Base-by-base conservation (phyloP, 2,888 invertebrate species). In the Clusia tigrina region DNA sequence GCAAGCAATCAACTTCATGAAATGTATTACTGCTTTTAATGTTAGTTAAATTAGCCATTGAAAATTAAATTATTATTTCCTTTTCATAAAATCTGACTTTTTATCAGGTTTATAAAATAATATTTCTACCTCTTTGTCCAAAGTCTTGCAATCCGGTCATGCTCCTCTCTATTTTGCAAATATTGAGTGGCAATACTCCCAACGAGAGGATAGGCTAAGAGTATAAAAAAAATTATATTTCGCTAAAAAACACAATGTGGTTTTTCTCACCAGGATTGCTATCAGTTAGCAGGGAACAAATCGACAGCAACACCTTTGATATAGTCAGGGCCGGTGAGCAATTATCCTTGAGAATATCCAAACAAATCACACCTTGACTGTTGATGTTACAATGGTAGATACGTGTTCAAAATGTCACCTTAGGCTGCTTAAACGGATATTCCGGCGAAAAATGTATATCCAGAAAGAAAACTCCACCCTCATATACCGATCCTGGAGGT, bases 371-470 rank as follows among this genome's bases (percentile, higher is more conserved):
- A 65, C 98, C 98, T 86, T 97, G 96, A 83, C 95, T 96, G 88
- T 98, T 98, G 83, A 99, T 98, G 87, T 98, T 99, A 88, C 98
- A 98, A 84, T 99, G 98, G 85, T 98, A 99, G 85, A 99, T 98
- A 81, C 98, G 90, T 69, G 98, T 99, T 69, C 94, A 89, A 87
- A 96, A 96, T 80, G 93, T 92, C 64, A 92, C 92, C 90, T 97
- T 97, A 71, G 98, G 98, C 73, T 98, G 97, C 85, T 96, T 96
- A 81, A 98, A 98, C 6, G 98, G 98, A 86, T 98, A 98, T 83
- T 98, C 96, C 68, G 95, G 93, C 61, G 97, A 94, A 84, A 98
- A 97, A 84, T 96, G 95, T 79, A 98, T 96, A 81, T 98, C 97
- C 71, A 98, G 88, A 86, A 98, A 98, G 87, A 98, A 99, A 1